These are phyloP conservation scores for Drosophila tripunctata DNA, from an alignment of 2,888 invertebrate genomes.

Conservation along the genomic window DNA sequence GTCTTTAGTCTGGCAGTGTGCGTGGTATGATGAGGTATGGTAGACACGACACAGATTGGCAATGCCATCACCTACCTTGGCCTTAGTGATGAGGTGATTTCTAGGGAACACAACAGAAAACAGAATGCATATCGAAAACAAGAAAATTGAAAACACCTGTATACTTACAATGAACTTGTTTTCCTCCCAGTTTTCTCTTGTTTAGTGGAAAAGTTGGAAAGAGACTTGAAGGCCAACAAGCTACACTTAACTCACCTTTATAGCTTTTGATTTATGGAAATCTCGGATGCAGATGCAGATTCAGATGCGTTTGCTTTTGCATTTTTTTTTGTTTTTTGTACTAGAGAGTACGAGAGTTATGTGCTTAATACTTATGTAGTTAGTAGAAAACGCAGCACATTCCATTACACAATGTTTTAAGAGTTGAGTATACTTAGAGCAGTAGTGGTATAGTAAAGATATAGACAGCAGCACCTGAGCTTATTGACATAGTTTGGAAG, in stretches of 20 bases:
- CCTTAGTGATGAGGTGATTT: conserved; percentile 25
- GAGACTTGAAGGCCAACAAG: conserved; percentile 16
- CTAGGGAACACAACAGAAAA: conserved; percentile 37
- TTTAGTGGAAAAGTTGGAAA: neutral
- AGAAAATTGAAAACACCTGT: conserved; percentile 15
- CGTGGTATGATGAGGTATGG: conserved; percentile 36
- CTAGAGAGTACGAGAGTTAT: conserved; percentile 22
- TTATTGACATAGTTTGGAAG: conserved; percentile 26
- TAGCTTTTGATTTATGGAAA: neutral
- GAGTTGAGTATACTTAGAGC: conserved; percentile 23
- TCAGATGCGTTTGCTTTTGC: conserved; percentile 38
- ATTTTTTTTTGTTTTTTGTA: conserved; percentile 2
- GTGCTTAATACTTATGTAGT: conserved; percentile 62
- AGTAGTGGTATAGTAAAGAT: conserved; percentile 31
- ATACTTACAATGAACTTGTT: conserved; percentile 34
- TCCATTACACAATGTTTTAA: conserved; percentile 55
- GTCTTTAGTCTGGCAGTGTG: conserved; percentile 34
- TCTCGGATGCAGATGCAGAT: conserved; percentile 38
- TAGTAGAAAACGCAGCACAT: conserved; percentile 63
- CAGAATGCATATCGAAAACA: conserved; percentile 29
- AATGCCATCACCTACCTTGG: conserved; percentile 60
- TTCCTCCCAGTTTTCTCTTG: neutral
- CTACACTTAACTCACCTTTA: conserved; percentile 50
- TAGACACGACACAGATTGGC: conserved; percentile 41
- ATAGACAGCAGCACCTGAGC: conserved; percentile 47